Conservation (phyloP, 2,113 vertebrate genomes). For the Eurypyga helias region DNA sequence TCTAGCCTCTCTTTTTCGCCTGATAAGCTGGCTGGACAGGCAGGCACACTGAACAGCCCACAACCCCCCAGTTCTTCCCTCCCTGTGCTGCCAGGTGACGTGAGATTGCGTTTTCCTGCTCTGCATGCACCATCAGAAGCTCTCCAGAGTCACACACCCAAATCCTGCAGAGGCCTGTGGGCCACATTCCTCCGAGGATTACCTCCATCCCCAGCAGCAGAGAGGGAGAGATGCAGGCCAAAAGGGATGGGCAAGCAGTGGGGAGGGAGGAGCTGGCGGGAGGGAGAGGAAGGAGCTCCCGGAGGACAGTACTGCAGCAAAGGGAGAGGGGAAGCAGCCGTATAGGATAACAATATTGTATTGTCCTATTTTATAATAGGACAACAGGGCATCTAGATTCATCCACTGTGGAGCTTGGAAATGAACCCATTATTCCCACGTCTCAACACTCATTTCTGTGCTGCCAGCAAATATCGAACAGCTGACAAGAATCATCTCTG, state of each 20-base stretch:
- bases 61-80: neutral
- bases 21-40: neutral
- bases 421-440: neutral
- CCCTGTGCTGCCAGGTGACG: neutral
- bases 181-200: neutral
- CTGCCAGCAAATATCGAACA: constrained; percentile 25
- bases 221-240: neutral
- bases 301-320: neutral
- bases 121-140: neutral
- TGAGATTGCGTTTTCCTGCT: neutral
- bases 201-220: neutral
- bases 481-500: neutral
- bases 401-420: neutral
- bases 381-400: neutral
- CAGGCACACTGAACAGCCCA: neutral
- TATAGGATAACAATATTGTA: neutral
- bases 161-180: neutral
- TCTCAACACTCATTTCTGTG: neutral
- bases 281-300: neutral
- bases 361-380: neutral
- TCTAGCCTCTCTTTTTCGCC: neutral
- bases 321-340: neutral
- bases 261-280: neutral
- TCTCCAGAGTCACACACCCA: neutral
- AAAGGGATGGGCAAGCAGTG: neutral